Conservation (phyloP, 2,888 invertebrate species). For the Caenorhabditis drosophilae region DNA sequence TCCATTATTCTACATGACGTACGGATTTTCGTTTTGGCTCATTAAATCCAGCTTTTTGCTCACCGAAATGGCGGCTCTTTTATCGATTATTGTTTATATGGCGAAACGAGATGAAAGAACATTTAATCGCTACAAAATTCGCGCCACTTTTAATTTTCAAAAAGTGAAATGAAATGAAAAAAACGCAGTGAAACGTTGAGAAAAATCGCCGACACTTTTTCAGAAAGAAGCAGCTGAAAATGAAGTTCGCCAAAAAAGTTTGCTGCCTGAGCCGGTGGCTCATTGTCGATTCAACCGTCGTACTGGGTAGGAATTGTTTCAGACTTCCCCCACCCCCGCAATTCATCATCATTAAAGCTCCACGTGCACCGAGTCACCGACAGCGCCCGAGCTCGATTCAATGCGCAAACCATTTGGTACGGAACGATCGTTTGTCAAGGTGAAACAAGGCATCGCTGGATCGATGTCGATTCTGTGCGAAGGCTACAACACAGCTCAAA, state of each 20-base stretch:
- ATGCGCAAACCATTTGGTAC: constrained; percentile 22
- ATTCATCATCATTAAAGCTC: too few species aligned
- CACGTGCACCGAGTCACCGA: constrained; percentile 16
- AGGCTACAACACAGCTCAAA: constrained; percentile 15
- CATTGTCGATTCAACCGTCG: too few species aligned
- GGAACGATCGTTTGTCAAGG: too few species aligned
- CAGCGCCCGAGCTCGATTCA: constrained; percentile 29
- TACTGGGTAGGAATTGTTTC: constrained; percentile 25
- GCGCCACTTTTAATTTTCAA: constrained; percentile 38
- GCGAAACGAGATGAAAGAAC: constrained; percentile 68
- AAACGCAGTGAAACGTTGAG: too few species aligned
- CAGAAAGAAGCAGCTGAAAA: constrained; percentile 11
- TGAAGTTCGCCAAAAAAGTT: constrained; percentile 23
- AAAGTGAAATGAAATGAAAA: too few species aligned
- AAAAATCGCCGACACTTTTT: too few species aligned
- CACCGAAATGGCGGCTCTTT: constrained; percentile 65
- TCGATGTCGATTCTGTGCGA: constrained; percentile 22
- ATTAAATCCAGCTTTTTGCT: constrained; percentile 65
- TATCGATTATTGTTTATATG: constrained; percentile 68
- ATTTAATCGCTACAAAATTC: constrained; percentile 65
- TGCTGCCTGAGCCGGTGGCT: constrained; percentile 21
- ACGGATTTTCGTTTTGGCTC: constrained; percentile 66
- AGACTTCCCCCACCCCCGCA: too few species aligned
- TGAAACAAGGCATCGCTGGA: constrained; percentile 21
- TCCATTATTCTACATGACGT: constrained; percentile 67